phyloP scores from a whole-genome alignment of 2,113 vertebrate genomes.

The Ranitomeya variabilis region DNA sequence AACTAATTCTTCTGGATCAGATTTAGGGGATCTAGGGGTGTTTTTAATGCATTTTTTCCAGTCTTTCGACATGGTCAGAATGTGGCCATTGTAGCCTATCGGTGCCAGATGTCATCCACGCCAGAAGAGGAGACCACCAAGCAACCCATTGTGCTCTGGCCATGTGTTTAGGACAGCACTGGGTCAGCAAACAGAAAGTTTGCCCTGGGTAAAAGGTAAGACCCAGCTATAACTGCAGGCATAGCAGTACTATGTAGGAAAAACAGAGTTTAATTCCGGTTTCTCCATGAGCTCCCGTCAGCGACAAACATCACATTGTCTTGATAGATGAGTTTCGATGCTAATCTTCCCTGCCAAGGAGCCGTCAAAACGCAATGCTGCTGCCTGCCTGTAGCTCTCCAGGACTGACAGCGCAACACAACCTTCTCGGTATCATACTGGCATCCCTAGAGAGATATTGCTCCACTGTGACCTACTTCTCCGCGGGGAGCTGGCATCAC shows the following conservation, averaged over 20 bases:
- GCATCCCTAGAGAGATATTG: slow-evolving; percentile 36
- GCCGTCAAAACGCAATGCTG: slow-evolving; percentile 22
- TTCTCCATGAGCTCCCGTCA: neutral
- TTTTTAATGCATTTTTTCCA: no score
- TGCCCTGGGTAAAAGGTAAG: neutral
- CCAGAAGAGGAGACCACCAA: neutral
- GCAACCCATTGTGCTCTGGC: neutral
- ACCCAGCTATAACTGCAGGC: neutral
- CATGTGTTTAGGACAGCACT: neutral
- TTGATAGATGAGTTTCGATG: slow-evolving; percentile 6
- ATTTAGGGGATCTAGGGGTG: no score
- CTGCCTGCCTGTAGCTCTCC: slow-evolving; percentile 13
- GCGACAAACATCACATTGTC: slow-evolving; percentile 39
- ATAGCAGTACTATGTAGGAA: neutral
- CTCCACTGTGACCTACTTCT: slow-evolving; percentile 42
- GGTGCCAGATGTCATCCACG: no score
- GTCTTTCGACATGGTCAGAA: no score
- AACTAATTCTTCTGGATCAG: no score
- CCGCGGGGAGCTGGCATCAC: slow-evolving; percentile 8
- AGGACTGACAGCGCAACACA: slow-evolving; percentile 27
- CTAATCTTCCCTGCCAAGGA: slow-evolving; percentile 3
- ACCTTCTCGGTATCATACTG: slow-evolving; percentile 5
- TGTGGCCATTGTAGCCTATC: no score
- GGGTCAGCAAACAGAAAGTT: neutral
- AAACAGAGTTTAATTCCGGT: neutral